Conservation (phyloP, 2,888 invertebrate genomes). For the Aplocera efformata region DNA sequence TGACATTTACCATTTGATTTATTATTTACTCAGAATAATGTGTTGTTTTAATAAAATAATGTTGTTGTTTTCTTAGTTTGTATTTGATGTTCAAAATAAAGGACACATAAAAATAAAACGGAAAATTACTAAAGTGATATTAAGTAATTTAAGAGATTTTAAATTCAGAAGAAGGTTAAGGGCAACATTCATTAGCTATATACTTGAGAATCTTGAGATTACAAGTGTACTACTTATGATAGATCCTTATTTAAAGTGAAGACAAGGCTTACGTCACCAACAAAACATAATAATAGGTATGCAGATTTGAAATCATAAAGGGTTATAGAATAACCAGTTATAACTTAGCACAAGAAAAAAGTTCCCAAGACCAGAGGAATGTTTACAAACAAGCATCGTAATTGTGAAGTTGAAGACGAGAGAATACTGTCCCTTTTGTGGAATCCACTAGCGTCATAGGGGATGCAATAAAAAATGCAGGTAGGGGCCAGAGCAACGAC, state of each 20-base stretch:
- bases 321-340: neutral
- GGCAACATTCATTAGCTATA: no score
- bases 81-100: no score
- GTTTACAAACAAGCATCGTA: conserved; percentile 25
- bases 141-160: no score
- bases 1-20: conserved; percentile 17
- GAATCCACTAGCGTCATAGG: conserved; percentile 63
- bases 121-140: no score
- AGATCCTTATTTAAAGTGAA: no score
- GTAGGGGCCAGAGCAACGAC: conserved; percentile 74
- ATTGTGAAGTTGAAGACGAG: conserved; percentile 24
- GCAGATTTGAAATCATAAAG: no score
- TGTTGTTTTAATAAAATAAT: conserved; percentile 14
- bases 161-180: no score
- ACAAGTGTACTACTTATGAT: no score
- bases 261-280: no score
- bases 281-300: no score
- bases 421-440: conserved; percentile 40
- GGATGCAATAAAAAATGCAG: conserved; percentile 77
- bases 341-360: neutral
- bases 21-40: conserved; percentile 15
- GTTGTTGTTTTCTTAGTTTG: neutral
- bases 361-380: conserved; percentile 10
- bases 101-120: no score
- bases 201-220: no score